Conservation (phyloP, 2,888 invertebrate genomes). For the Ditylenchus weischeri region DNA sequence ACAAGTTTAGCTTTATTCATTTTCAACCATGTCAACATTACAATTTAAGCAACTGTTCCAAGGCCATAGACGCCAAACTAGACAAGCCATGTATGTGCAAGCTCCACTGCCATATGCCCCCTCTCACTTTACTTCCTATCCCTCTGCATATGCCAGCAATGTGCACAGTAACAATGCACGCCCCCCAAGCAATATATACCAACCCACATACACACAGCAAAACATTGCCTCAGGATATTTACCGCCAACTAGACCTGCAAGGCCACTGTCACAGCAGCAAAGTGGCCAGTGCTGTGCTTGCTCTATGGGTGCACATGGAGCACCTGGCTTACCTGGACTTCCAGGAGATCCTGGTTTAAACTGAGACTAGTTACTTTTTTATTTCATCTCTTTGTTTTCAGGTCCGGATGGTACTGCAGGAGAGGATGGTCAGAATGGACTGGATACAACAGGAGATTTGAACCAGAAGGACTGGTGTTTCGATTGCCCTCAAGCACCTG, state of each 20-base stretch:
- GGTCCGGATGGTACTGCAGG: constrained; percentile 25
- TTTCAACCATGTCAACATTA: not conserved
- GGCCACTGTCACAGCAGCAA: constrained; percentile 1
- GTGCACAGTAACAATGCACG: not conserved
- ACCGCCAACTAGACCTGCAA: constrained; percentile 3
- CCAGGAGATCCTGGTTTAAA: constrained; percentile 12
- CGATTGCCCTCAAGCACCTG: constrained; percentile 28
- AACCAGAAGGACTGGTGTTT: constrained; percentile 29
- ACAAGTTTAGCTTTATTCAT: constrained; percentile 8
- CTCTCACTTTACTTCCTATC: too few species aligned
- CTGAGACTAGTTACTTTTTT: not conserved
- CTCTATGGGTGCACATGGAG: constrained; percentile 21
- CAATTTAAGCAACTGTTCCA: not conserved
- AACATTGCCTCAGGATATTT: not conserved
- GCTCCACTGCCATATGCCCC: too few species aligned
- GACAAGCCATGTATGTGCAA: not conserved
- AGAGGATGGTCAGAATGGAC: constrained; percentile 20
- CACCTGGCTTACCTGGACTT: constrained; percentile 5
- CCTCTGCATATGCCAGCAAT: too few species aligned
- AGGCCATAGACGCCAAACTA: not conserved
- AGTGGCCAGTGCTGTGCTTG: constrained; percentile 20
- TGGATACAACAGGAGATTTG: constrained; percentile 22
- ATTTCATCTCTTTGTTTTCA: not conserved
- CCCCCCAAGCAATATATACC: not conserved
- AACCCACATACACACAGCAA: not conserved